Evolutionary conservation across 2,888 invertebrate genomes (phyloP).

Genomic region (Andrena bucephala): DNA sequence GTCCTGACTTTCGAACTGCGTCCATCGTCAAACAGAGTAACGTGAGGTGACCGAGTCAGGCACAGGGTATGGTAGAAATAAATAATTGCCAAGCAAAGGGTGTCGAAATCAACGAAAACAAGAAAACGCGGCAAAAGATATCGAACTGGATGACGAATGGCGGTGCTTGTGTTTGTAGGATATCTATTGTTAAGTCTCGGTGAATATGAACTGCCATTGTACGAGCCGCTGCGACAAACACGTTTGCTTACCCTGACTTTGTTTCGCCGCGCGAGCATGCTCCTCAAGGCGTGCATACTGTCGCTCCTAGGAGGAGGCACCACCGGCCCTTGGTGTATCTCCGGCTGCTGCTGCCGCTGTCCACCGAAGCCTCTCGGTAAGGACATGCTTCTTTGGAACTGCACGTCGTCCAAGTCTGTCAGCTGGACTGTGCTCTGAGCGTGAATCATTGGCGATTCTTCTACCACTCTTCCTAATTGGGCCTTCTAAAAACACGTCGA

Average conservation of each 20-base stretch:
- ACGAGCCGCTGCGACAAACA: neutral
- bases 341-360: conserved; percentile 73
- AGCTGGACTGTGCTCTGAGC: conserved; percentile 79
- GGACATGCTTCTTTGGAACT: conserved; percentile 85
- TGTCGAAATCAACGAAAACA: conserved; percentile 28
- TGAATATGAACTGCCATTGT: neutral
- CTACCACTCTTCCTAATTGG: conserved; percentile 79
- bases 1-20: conserved; percentile 79
- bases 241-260: conserved; percentile 79
- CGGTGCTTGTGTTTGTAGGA: no score
- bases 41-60: conserved; percentile 37
- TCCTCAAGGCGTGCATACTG: conserved; percentile 83
- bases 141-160: neutral
- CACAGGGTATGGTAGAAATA: conserved; percentile 24
- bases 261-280: conserved; percentile 82
- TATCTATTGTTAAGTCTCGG: no score
- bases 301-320: conserved; percentile 84
- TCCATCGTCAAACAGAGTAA: conserved; percentile 43
- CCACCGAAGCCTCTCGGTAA: conserved; percentile 84
- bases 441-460: conserved; percentile 77
- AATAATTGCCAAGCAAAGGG: neutral
- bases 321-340: conserved; percentile 78
- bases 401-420: conserved; percentile 79
- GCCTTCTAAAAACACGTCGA: conserved; percentile 69
- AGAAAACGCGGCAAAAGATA: conserved; percentile 1